Evolutionary conservation across 2,113 vertebrate genomes (phyloP), one percentile per base, ranked within the genome.

Genomic region (Myotis yumanensis): DNA sequence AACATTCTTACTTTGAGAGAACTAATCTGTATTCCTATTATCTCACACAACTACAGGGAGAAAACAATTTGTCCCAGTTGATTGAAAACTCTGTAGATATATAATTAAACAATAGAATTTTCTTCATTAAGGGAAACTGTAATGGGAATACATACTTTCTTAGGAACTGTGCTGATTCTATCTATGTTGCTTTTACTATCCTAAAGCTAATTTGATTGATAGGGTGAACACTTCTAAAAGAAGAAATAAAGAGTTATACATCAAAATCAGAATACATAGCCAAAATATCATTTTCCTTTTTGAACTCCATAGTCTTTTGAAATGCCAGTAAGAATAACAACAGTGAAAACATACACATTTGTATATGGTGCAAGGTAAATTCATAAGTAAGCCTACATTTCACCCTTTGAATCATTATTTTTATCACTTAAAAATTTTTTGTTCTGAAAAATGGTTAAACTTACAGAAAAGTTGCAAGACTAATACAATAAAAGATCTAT

Each of bases 41-140:
- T 86, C 20, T 96, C 97, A 96, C 76, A 68, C 85, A 89, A 90
- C 37, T 68, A 76, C 7, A 75, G 16, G 54, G 90, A 94, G 62
- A 4, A 4, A 96, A 92, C 37, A 85, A 79, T 69, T 80, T 71
- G 62, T 96, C 77, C 71, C 81, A 97, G 54, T 12, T 77, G 71
- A 75, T 93, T 64, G 86, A 43, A 94, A 92, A 94, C 7, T 11
- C 68, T 96, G 37, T 15, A 93, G 40, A 73, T n/a, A 66, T 83
- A 40, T n/a, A 79, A 3, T 84, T n/a, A 96, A 96, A 54, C 72
- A 93, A 90, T 0, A 93, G 66, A 93, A 48, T 94, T 96, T 86
- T 97, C 25, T 87, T 96, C 81, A 72, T 43, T 69, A n/a, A n/a
- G 14, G n/a, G 75, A 23, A 30, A 91, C 7, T 82, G 54, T 4